These are phyloP conservation scores for Zeugodacus cucurbitae DNA, from an alignment of 1,140 invertebrate genomes.

Conservation along the genomic window DNA sequence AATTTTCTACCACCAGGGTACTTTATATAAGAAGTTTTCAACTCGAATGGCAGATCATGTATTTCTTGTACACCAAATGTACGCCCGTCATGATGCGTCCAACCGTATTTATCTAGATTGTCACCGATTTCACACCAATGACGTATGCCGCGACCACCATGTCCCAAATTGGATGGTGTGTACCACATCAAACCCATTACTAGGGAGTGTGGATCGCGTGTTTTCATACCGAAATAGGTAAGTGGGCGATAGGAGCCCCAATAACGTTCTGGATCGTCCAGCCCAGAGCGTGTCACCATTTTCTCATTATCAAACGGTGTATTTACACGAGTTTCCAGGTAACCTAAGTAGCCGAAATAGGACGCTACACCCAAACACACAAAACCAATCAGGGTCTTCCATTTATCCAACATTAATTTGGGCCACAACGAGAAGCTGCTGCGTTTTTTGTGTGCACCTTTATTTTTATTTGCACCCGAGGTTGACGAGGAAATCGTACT, in stretches of 20 bases:
- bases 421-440: slow-evolving; percentile 38
- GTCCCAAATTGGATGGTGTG: slow-evolving; percentile 75
- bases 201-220: slow-evolving; percentile 86
- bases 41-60: slow-evolving; percentile 78
- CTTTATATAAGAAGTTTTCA: slow-evolving; percentile 93
- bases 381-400: slow-evolving; percentile 60
- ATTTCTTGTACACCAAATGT: slow-evolving; percentile 94
- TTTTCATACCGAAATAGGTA: slow-evolving; percentile 91
- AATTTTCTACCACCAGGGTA: slow-evolving; percentile 78
- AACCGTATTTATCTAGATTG: slow-evolving; percentile 82
- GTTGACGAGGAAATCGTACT: not conserved
- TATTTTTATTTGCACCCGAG: not conserved
- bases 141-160: slow-evolving; percentile 78
- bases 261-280: slow-evolving; percentile 82
- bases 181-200: slow-evolving; percentile 98
- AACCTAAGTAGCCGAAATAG: slow-evolving; percentile 82
- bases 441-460: not conserved
- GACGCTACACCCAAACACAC: slow-evolving; percentile 71
- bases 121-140: slow-evolving; percentile 96
- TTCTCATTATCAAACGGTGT: slow-evolving; percentile 78
- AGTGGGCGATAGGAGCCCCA: slow-evolving; percentile 94
- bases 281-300: slow-evolving; percentile 74
- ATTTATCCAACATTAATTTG: slow-evolving; percentile 59
- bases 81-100: slow-evolving; percentile 92
- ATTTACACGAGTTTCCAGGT: slow-evolving; percentile 87